Evolutionary conservation across 2,113 vertebrate genomes (phyloP), one percentile per base, ranked within the genome.

Genomic region (Craseonycteris thonglongyai): DNA sequence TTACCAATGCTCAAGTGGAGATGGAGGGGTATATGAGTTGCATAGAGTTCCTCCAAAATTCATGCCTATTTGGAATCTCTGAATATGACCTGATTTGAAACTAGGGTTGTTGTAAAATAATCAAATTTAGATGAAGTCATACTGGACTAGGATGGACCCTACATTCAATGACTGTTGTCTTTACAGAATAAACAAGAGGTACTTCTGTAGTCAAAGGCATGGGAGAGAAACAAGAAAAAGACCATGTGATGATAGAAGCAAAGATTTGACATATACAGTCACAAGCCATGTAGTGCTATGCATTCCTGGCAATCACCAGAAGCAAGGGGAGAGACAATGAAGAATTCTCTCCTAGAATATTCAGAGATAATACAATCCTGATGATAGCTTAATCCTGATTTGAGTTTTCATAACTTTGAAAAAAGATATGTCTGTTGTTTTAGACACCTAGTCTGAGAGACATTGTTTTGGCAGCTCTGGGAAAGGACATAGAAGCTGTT

Each of bases 11-110:
- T 49, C 21, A 51, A 74, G 14, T 16, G 49, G 49, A 51, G 69
- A 59, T 19, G 30, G 10, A 65, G 10, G 28, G 10, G 7, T 3
- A 0, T 7, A 22, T 0, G 0, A 18, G 7, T 38, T 42, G 12
- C 71, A 33, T 35, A 49, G 4, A 18, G 10, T 1, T 6, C 4
- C 2, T 8, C 3, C 5, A 12, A 33, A 54, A 65, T 24, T 65
- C 19, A 2, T 13, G 19, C 54, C 24, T 35, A 28, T 42, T 28
- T 66, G 5, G 14, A 84, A 38, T 11, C 28, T 63, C 3, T n/a
- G 11, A 80, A 30, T 33, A 2, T 40, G 35, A 51, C 8, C 10
- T 54, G 63, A 71, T 33, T 66, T 66, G 79, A 26, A 85, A 85
- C 40, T 15, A 79, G 0, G 18, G 2, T 35, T 8, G 78, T 49